A percentile compares a stretch with the other conserved stretches of the same genome.
These are phyloP conservation scores for Patiria pectinifera DNA, from an alignment of 53 echinoderm and acorn worm species.

Conservation along the genomic window DNA sequence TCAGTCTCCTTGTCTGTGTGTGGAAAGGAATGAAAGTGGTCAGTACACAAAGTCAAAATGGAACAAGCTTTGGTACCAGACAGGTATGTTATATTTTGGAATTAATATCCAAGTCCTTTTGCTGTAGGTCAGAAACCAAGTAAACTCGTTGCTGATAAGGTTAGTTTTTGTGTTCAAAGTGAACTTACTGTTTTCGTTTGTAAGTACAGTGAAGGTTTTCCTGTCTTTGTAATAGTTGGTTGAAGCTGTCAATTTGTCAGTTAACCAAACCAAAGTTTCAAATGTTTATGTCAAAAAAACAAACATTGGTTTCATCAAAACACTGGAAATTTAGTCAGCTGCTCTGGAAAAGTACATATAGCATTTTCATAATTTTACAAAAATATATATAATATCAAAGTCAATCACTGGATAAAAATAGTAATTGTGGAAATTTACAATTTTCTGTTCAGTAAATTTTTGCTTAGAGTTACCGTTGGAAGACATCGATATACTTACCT, in stretches of 20 bases:
- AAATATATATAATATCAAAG: no score
- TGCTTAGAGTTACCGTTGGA: not conserved
- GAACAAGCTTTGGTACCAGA: not conserved
- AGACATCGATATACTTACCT: slow-evolving; percentile 21
- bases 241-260: not conserved
- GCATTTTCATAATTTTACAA: not conserved
- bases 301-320: not conserved
- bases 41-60: slow-evolving; percentile 28
- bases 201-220: not conserved
- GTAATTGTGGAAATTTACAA: no score
- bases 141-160: no score
- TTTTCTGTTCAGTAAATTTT: no score
- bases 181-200: not conserved
- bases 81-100: not conserved
- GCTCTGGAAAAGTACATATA: not conserved
- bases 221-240: not conserved
- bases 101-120: not conserved
- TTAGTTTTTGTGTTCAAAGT: not conserved
- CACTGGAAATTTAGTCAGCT: not conserved
- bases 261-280: not conserved
- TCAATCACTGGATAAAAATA: no score
- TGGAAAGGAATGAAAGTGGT: slow-evolving; percentile 62
- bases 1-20: slow-evolving; percentile 60
- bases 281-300: not conserved
- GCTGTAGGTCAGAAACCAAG: not conserved